phyloP scores from a whole-genome alignment of 2,113 vertebrate species.

The Ptyas mucosa region DNA sequence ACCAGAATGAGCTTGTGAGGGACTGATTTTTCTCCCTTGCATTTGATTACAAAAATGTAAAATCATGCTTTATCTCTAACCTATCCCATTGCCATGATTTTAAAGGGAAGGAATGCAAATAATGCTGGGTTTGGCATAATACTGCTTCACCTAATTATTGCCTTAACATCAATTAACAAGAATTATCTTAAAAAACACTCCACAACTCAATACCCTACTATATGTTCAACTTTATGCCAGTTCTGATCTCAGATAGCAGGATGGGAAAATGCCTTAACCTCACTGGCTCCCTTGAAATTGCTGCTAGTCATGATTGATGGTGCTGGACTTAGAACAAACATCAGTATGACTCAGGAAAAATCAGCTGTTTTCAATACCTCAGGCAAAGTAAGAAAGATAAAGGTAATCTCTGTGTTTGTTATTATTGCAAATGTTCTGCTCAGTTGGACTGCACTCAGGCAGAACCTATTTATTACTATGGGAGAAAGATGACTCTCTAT shows the following conservation, averaged over 20 bases:
- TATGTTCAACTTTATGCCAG: neutral
- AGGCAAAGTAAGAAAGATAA: neutral
- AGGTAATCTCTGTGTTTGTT: neutral
- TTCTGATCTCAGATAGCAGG: neutral
- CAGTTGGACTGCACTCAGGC: neutral
- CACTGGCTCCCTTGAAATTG: neutral
- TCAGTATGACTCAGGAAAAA: neutral
- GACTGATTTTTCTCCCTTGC: neutral
- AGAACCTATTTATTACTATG: neutral
- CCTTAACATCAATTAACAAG: neutral
- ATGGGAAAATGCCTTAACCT: neutral
- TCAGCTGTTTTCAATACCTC: conserved; percentile 1
- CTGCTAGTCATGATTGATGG: conserved; percentile 4
- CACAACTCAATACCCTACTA: neutral
- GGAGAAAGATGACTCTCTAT: neutral
- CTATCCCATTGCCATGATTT: neutral
- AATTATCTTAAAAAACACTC: neutral
- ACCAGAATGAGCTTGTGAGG: neutral
- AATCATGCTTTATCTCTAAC: neutral
- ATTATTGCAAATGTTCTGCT: neutral
- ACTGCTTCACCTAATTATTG: neutral
- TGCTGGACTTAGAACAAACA: neutral
- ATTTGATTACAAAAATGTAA: neutral
- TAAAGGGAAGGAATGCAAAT: neutral
- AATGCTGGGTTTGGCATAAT: neutral